These are phyloP conservation scores for Acrossocheilus fasciatus DNA, from an alignment of 2,797 vertebrate genomes.

Conservation along the genomic window DNA sequence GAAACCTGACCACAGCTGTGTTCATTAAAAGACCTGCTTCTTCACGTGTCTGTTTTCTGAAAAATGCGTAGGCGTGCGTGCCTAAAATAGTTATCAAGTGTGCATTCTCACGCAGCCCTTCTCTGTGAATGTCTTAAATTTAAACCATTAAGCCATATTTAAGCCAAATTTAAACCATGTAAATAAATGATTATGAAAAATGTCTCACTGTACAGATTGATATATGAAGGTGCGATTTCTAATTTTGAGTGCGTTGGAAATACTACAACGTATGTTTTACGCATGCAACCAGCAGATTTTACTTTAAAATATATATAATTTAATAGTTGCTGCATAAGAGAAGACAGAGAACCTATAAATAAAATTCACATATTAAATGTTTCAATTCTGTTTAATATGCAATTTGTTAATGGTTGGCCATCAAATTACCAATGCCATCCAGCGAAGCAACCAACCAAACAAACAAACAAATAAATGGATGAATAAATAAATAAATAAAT, in stretches of 20 bases:
- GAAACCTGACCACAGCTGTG: conserved; percentile 37
- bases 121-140: neutral
- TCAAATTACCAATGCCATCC: neutral
- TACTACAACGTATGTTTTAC: neutral
- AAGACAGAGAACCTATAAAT: neutral
- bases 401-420: neutral
- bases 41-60: conserved; percentile 10
- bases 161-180: too few relatives aligned
- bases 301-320: neutral
- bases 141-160: neutral
- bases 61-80: conserved; percentile 42
- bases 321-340: neutral
- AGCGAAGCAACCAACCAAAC: neutral
- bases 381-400: neutral
- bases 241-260: neutral
- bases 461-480: neutral
- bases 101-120: neutral
- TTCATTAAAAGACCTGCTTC: conserved; percentile 24
- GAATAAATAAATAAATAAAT: too few relatives aligned
- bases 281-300: neutral
- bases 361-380: neutral
- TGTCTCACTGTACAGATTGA: neutral
- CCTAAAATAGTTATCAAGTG: conserved; percentile 45
- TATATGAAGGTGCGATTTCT: neutral
- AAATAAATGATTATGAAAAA: neutral